Evolutionary conservation across 2,888 invertebrate species (phyloP), one percentile per base, ranked within the genome.

Genomic region (Aphrophora alni): DNA sequence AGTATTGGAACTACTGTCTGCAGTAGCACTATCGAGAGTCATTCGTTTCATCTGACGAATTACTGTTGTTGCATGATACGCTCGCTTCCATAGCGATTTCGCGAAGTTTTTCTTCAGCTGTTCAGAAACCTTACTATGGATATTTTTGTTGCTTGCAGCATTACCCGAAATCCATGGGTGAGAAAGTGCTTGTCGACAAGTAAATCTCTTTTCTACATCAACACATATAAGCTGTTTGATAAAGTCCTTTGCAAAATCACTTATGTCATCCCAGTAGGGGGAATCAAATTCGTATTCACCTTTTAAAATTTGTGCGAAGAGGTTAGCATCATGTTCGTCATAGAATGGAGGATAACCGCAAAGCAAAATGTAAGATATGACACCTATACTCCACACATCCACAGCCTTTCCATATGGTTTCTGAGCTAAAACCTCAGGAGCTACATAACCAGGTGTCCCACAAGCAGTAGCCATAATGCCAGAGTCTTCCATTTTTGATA

Each of bases 321-420:
- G 91, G 90, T 99, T 99, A 85, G 98, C 97, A 91, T 99, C 99
- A 89, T 97, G 98, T 89, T 99, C 99, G 90, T 99, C 99, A 89
- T 99, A 99, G 90, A 99, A 99, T 81, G 99, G 99, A 82, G 99
- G 99, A 90, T 99, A 99, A 80, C 99, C 99, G 91, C 99, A 99
- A 5, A 99, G 91, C 86, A 99, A 91, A 86, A 99, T 99, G 89
- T 99, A 99, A 70, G 99, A 98, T 88, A 99, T 99, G 68, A 99
- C 98, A 85, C 99, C 99, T 93, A 99, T 99, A 88, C 98, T 98
- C 99, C 99, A 99, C 24, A 99, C 98, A 90, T 99, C 99, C 38
- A 99, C 99, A 74, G 99, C 98, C 90, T 99, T 99, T 25, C 99
- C 99, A 90, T 99, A 99, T 0, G 99, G 99, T 88, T 97, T 98